A percentile compares a stretch with the other conserved stretches of the same genome.
Evolutionary conservation across 2,797 vertebrate genomes (phyloP).

Genomic region (Molossus alvarezi): DNA sequence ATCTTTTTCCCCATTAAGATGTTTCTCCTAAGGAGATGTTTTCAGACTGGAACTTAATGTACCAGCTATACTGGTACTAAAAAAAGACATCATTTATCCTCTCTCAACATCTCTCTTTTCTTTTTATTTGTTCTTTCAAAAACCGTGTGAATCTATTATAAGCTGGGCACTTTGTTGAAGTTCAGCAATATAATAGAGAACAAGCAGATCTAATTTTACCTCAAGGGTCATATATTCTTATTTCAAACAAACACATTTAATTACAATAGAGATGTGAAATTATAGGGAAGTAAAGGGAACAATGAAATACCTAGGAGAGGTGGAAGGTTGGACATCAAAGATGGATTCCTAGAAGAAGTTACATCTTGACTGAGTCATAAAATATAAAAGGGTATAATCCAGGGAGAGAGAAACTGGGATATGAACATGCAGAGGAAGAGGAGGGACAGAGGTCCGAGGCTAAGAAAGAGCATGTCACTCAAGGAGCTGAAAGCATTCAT

Average conservation of each 20-base stretch:
- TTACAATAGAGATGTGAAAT: background rate
- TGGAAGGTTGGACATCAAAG: background rate
- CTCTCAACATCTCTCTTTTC: background rate
- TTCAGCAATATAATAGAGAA: background rate
- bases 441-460: background rate
- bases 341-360: background rate
- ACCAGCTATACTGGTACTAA: background rate
- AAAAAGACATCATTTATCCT: background rate
- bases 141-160: background rate
- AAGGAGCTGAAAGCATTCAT: background rate
- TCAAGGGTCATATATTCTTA: background rate
- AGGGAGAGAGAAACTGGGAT: background rate
- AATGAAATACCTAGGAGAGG: background rate
- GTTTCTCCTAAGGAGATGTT: constrained; percentile 1
- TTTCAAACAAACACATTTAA: background rate
- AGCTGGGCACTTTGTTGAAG: background rate
- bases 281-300: background rate
- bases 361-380: background rate
- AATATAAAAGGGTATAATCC: background rate
- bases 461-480: background rate
- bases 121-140: background rate
- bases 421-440: background rate
- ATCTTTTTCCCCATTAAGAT: background rate
- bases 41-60: background rate
- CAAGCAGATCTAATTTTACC: background rate